These are phyloP conservation scores for Leucania comma DNA, from an alignment of 2,888 invertebrate genomes.

Conservation along the genomic window DNA sequence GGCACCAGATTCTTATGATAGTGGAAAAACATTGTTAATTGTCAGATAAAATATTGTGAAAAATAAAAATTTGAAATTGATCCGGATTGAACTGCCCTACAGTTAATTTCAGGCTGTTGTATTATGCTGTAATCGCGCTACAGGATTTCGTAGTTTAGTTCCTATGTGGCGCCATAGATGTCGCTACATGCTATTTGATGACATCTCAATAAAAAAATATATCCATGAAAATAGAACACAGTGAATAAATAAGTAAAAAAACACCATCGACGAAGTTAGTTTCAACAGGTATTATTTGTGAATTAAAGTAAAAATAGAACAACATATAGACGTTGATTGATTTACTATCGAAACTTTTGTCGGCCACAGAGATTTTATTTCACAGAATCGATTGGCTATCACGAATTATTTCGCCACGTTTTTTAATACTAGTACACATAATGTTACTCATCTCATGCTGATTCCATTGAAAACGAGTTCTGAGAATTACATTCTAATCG, in stretches of 20 bases:
- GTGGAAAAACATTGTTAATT: too few species aligned
- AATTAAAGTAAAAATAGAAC: slow-evolving; percentile 19
- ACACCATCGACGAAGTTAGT: not conserved
- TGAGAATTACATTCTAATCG: slow-evolving; percentile 60
- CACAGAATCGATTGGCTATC: not conserved
- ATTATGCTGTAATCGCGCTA: too few species aligned
- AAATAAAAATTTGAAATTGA: too few species aligned
- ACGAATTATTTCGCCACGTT: slow-evolving; percentile 42
- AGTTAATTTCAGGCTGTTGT: too few species aligned
- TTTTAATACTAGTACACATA: slow-evolving; percentile 12
- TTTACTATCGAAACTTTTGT: slow-evolving; percentile 13
- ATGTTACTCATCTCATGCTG: slow-evolving; percentile 49
- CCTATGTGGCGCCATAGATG: too few species aligned
- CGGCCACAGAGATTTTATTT: slow-evolving; percentile 1
- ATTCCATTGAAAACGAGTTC: slow-evolving; percentile 58
- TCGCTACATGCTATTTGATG: too few species aligned
- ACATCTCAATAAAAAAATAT: too few species aligned
- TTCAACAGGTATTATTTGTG: not conserved
- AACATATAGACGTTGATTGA: slow-evolving; percentile 15
- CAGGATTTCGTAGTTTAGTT: too few species aligned
- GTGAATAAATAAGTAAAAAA: slow-evolving; percentile 4
- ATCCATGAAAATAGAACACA: not conserved
- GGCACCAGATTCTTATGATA: too few species aligned
- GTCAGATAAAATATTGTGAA: too few species aligned
- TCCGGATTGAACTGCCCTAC: too few species aligned